Evolutionary conservation across 2,888 invertebrate species (phyloP).

Genomic region (Eueremaeus valkanovi): DNA sequence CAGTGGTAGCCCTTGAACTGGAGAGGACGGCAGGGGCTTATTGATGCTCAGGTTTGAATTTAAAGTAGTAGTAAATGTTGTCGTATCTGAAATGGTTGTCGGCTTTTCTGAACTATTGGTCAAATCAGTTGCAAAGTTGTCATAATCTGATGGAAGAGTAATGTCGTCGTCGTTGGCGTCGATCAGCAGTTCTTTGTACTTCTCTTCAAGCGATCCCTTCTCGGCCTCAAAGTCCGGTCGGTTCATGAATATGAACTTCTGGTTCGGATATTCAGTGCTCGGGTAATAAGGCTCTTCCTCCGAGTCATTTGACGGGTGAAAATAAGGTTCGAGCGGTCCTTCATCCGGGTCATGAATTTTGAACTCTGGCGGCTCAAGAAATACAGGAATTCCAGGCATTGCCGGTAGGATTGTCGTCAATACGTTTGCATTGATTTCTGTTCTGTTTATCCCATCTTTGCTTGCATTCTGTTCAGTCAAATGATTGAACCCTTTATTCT

Average conservation of each 20-base stretch:
- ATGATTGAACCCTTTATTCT: neutral
- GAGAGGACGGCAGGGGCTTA: too few relatives aligned
- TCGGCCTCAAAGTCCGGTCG: neutral
- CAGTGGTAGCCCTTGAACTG: too few relatives aligned
- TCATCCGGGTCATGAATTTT: constrained; percentile 5
- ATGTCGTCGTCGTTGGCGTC: neutral
- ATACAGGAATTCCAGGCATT: constrained; percentile 3
- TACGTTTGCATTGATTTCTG: neutral
- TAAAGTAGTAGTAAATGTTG: too few relatives aligned
- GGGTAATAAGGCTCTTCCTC: neutral
- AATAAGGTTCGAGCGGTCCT: neutral
- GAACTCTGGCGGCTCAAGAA: neutral
- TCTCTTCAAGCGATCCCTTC: constrained; percentile 14
- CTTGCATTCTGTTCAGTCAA: neutral
- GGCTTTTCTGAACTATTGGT: neutral
- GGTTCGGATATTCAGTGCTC: neutral
- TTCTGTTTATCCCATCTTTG: neutral
- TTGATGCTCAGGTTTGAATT: too few relatives aligned
- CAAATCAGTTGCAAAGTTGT: neutral
- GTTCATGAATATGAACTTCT: neutral
- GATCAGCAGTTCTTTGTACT: neutral
- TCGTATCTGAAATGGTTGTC: too few relatives aligned
- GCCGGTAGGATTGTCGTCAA: neutral
- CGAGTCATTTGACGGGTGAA: neutral
- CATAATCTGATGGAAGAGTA: neutral